A percentile compares a stretch with the other conserved stretches of the same genome.
Conservation (phyloP, 2,888 invertebrate genomes). For the Artemia sp. region DNA sequence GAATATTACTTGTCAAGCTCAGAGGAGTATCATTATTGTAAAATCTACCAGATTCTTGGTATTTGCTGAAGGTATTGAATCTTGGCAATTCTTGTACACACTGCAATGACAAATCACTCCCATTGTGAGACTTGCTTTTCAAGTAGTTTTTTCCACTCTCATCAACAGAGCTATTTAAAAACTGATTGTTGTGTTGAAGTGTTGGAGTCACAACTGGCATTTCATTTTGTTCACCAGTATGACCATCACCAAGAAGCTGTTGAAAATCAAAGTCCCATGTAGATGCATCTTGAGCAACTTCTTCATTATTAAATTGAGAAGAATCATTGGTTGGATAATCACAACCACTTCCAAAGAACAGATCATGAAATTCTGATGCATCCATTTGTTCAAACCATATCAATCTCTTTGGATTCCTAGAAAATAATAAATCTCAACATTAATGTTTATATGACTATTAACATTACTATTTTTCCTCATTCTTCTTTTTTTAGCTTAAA, state of each 20-base stretch:
- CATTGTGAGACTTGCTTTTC: not conserved
- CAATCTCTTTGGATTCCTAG: no score
- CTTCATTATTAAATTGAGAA: not conserved
- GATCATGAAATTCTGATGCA: constrained; percentile 5
- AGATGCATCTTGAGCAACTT: not conserved
- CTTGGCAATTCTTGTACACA: not conserved
- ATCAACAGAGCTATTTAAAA: no score
- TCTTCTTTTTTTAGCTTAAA: no score
- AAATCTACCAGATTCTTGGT: not conserved
- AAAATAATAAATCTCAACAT: no score
- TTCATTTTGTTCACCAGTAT: not conserved
- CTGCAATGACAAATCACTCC: not conserved
- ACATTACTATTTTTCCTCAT: no score
- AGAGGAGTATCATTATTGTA: no score
- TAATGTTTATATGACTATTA: no score
- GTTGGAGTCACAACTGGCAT: not conserved
- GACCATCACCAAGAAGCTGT: not conserved
- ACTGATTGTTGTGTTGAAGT: not conserved
- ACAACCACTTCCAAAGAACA: constrained; percentile 2
- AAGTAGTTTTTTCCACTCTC: no score
- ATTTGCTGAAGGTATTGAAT: constrained; percentile 1
- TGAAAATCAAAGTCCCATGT: constrained; percentile 9
- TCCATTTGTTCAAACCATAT: not conserved
- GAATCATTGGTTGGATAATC: not conserved
- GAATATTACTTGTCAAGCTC: not conserved